Percentiles rank a stretch among this genome's conserved stretches.
Evolutionary conservation across 1,140 invertebrate species (phyloP).

Genomic region (Eriocheir sinensis): DNA sequence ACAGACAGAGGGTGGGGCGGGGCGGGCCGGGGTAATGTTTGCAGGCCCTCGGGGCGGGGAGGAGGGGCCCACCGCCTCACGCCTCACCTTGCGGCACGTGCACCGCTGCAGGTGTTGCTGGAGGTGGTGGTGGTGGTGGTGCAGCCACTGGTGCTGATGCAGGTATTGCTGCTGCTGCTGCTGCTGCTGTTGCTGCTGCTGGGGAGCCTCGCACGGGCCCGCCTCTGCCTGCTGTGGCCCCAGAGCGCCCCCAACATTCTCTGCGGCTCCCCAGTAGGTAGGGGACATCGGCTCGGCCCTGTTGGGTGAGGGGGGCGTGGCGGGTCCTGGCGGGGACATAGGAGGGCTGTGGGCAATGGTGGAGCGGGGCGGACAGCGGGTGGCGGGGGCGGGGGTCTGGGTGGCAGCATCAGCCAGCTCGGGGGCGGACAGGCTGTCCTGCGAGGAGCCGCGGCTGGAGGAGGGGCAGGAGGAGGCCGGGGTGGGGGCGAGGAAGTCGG

Average conservation of each 20-base stretch:
- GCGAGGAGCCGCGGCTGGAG: neutral
- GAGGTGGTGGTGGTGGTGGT: no score
- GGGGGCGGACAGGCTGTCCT: neutral
- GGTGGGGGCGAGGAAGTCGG: neutral
- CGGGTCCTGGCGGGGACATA: neutral
- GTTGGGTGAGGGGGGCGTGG: neutral
- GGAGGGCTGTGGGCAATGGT: neutral
- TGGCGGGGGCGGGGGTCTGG: conserved; percentile 40
- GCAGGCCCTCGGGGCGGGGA: neutral
- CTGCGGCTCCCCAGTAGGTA: neutral
- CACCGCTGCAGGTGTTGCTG: neutral
- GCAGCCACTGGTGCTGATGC: neutral
- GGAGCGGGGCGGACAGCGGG: neutral
- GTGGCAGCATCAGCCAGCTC: conserved; percentile 44
- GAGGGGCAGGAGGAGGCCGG: neutral
- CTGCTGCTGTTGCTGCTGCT: neutral
- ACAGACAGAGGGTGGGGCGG: neutral
- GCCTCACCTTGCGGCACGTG: conserved; percentile 56
- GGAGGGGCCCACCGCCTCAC: neutral
- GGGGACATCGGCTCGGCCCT: neutral
- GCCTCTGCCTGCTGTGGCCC: neutral
- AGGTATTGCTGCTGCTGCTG: neutral
- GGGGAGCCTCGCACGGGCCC: neutral
- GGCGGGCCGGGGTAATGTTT: neutral
- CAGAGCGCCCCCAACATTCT: neutral